A percentile compares a stretch with the other conserved stretches of the same genome.
Evolutionary conservation across 2,797 vertebrate genomes (phyloP).

Genomic region (Champsocephalus esox): DNA sequence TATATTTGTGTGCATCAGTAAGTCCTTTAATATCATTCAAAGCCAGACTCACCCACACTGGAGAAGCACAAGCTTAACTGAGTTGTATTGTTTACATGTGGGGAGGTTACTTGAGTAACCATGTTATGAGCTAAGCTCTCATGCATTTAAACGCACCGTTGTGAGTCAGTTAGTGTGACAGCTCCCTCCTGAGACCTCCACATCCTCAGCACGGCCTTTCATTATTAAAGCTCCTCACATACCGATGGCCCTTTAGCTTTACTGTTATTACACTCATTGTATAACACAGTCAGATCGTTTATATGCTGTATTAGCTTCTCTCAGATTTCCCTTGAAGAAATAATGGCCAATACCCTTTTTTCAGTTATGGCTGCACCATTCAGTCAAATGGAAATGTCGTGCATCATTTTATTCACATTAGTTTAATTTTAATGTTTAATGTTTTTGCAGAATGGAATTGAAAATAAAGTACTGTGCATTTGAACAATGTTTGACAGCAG

Average conservation of each 20-base stretch:
- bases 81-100: conserved; percentile 20
- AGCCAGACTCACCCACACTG: too few relatives aligned
- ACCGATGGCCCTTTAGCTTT: neutral
- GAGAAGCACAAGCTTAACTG: neutral
- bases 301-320: neutral
- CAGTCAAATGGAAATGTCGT: neutral
- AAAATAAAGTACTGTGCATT: neutral
- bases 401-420: neutral
- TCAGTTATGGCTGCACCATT: neutral
- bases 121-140: neutral
- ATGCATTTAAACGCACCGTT: neutral
- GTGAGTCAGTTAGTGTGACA: conserved; percentile 9
- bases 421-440: too few relatives aligned
- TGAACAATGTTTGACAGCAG: neutral
- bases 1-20: too few relatives aligned
- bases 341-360: too few relatives aligned
- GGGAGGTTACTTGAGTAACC: conserved; percentile 1
- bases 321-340: neutral
- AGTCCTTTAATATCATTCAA: too few relatives aligned
- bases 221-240: neutral
- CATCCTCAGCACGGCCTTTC: neutral
- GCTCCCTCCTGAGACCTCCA: neutral
- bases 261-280: neutral
- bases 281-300: neutral
- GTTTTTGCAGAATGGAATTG: neutral